Evolutionary conservation across 2,888 invertebrate species (phyloP).

Genomic region (Drosophila yooni): DNA sequence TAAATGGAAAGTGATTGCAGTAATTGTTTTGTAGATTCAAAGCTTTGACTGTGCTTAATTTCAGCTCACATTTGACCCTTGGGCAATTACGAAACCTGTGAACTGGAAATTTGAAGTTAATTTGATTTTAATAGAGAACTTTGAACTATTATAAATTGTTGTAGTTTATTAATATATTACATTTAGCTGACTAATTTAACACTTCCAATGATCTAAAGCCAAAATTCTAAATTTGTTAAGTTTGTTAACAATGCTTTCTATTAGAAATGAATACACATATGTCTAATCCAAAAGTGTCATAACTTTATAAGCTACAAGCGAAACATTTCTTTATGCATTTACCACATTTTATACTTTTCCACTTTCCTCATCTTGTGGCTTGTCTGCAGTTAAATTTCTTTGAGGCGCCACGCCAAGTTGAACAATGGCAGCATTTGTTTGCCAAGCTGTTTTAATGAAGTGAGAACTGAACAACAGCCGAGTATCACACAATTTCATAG

Average conservation of each 20-base stretch:
- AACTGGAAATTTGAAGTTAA: conserved; percentile 2
- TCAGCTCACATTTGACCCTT: conserved; percentile 27
- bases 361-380: background rate
- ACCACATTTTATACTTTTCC: background rate
- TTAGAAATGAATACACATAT: background rate
- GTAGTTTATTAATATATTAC: background rate
- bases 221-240: background rate
- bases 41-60: conserved; percentile 1
- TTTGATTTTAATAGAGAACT: background rate
- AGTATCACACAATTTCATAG: conserved; percentile 12
- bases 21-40: conserved; percentile 70
- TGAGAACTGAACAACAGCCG: conserved; percentile 25
- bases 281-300: background rate
- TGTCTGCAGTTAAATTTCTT: conserved; percentile 23
- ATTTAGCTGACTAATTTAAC: background rate
- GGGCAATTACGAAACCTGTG: conserved; percentile 23
- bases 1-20: conserved; percentile 59
- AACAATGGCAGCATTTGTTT: conserved; percentile 41
- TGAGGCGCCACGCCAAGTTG: conserved; percentile 15
- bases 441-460: conserved; percentile 16
- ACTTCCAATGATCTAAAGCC: background rate
- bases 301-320: conserved; percentile 1
- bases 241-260: background rate
- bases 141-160: background rate
- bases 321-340: conserved; percentile 5